Evolutionary conservation across 2,888 invertebrate species (phyloP).

Genomic region (Argyresthia goedartella): DNA sequence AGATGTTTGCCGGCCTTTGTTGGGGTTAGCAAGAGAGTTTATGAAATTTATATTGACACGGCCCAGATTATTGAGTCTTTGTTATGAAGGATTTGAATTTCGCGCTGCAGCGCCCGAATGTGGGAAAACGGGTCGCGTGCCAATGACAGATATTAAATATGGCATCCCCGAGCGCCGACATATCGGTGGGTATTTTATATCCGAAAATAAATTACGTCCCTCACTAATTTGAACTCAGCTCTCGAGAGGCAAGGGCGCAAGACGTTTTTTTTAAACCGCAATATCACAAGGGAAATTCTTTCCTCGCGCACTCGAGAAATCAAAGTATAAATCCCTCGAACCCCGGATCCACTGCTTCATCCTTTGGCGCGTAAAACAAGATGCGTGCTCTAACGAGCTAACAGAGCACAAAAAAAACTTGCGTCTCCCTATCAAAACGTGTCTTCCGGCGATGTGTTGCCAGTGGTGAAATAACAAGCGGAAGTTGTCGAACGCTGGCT

Average conservation of each 20-base stretch:
- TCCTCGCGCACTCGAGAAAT: conserved; percentile 29
- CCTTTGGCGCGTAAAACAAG: conserved; percentile 43
- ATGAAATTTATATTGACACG: conserved; percentile 66
- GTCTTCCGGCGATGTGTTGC: conserved; percentile 31
- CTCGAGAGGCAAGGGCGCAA: conserved; percentile 20
- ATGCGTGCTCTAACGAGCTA: conserved; percentile 45
- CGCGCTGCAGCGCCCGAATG: conserved; percentile 27
- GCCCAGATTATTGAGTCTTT: conserved; percentile 58
- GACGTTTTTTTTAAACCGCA: conserved; percentile 1
- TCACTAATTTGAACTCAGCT: conserved; percentile 47
- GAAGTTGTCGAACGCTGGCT: conserved; percentile 22
- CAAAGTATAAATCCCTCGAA: conserved; percentile 37
- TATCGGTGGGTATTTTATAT: conserved; percentile 11
- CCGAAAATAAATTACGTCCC: conserved; percentile 9
- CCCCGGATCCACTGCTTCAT: conserved; percentile 2
- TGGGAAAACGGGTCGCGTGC: conserved; percentile 47
- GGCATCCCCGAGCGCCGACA: background rate
- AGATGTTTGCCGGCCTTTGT: conserved; percentile 59
- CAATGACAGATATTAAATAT: conserved; percentile 51
- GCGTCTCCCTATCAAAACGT: conserved; percentile 14
- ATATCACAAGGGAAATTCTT: conserved; percentile 30
- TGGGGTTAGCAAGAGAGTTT: conserved; percentile 51
- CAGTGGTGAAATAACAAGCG: conserved; percentile 30
- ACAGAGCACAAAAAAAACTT: conserved; percentile 13
- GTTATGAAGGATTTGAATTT: conserved; percentile 58